Evolutionary conservation across 2,888 invertebrate species (phyloP), one percentile per base, ranked within the genome.

Genomic region (Ommatoiulus sabulosus): DNA sequence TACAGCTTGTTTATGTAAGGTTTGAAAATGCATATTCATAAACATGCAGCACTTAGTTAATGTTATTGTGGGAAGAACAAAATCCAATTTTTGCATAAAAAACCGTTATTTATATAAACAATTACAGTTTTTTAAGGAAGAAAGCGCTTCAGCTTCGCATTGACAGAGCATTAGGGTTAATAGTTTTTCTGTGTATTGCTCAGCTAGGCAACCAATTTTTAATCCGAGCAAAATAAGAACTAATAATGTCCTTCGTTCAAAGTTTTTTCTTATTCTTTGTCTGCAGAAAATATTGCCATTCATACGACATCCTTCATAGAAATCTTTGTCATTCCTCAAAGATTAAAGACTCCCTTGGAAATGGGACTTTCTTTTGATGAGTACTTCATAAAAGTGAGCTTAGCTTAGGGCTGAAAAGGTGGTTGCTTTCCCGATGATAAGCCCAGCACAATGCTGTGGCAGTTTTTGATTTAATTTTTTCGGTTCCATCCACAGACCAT

Each of bases 311-410:
- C 20, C 20, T 63, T 63, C 20, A 63, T 63, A 63, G 63, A 63
- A 52, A 63, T 63, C 20, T 63, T 63, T 63, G n/a, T 63, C 63
- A 63, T 63, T 63, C 15, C 63, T 20, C 63, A 63, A 20, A 20
- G n/a, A n/a, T n/a, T 63, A n/a, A 63, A 63, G 63, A 63, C n/a
- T 20, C 2, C 35, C 20, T 63, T 63, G 63, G 63, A 63, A 63
- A 63, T 63, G 63, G 63, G 20, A 63, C 63, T 63, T 63, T 63
- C 63, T 63, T 63, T 20, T 63, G 63, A 63, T 63, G 20, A 20
- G 63, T 63, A 63, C 6, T 63, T n/a, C 63, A 63, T 63, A 63
- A 63, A 63, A 63, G 63, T 63, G 63, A 63, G 63, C 63, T 63
- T 63, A 63, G 63, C 20, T 63, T 10, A 52, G 52, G 15, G 52